Base-by-base conservation (phyloP, 2,888 invertebrate species). In the Eupithecia subfuscata region DNA sequence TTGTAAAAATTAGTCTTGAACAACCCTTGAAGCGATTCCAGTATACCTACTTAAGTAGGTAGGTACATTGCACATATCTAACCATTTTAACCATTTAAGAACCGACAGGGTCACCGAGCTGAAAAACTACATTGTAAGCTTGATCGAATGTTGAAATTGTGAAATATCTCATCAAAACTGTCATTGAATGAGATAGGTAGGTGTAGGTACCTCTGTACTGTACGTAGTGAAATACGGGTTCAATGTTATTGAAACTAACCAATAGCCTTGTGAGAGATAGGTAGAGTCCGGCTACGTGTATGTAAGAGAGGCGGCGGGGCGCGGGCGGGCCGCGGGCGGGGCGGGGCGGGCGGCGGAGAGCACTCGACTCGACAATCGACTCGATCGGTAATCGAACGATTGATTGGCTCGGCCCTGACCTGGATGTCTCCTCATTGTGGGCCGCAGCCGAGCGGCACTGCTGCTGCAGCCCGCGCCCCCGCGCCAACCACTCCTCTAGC, bases 381-480 rank as follows among this genome's bases (percentile, higher is more conserved):
- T 56, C 56, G 4, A 30, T 63, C 25, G 12, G 30, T 22, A 30
- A 16, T 63, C 30, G 14, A n/a, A 37, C 65, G 18, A 18, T n/a
- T 65, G 16, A 65, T 37, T 65, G 37, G 16, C 65, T n/a, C 18
- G 65, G 11, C 65, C 65, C 37, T 65, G 65, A 65, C 65, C 65
- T 34, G 63, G 16, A 11, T 65, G 65, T n/a, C 16, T 34, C 9
- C n/a, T 11, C 18, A 18, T 2, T 34, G 16, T 5, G 11, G 16
- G 7, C 37, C 37, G 34, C 8, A 1, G 37, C 18, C 18, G 65
- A 7, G 64, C 34, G 25, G 12, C 12, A 16, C 64, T 6, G 8
- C 48, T 18, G 48, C n/a, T 48, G 48, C 48, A 48, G 48, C 18
- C 9, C 8, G 9, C 16, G 45, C 18, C 16, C 18, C 9, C 8